Evolutionary conservation across 2,113 vertebrate species (phyloP).

Genomic region (Leptodactylus fuscus): DNA sequence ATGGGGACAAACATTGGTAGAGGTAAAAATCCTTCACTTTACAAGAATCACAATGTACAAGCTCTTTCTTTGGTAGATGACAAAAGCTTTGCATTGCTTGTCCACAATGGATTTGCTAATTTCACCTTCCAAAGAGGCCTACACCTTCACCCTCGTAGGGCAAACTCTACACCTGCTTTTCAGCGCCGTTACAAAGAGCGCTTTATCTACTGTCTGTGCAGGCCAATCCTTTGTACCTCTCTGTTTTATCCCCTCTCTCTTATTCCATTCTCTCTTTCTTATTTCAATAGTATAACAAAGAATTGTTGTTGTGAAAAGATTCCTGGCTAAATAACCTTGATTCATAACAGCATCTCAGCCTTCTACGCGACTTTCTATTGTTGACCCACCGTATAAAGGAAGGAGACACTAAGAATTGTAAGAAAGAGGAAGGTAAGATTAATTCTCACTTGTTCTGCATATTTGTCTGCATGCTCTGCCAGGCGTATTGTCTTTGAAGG

Average conservation of each 20-base stretch:
- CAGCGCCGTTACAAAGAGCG: slow-evolving; percentile 70
- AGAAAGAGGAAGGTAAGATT: slow-evolving; percentile 30
- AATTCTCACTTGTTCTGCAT: slow-evolving; percentile 45
- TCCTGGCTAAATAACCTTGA: slow-evolving; percentile 66
- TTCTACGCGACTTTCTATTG: slow-evolving; percentile 62
- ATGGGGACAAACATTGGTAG: slow-evolving; percentile 11
- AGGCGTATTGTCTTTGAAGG: slow-evolving; percentile 43
- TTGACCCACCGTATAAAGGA: slow-evolving; percentile 56
- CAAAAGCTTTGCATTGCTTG: slow-evolving; percentile 66
- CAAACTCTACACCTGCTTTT: slow-evolving; percentile 73
- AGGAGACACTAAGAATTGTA: slow-evolving; percentile 40
- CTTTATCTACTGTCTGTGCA: slow-evolving; percentile 70
- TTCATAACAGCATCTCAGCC: slow-evolving; percentile 61
- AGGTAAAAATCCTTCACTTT: slow-evolving; percentile 71
- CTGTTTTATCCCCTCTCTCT: slow-evolving; percentile 70
- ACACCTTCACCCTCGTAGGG: slow-evolving; percentile 72
- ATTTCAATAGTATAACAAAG: slow-evolving; percentile 70
- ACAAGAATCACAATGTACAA: slow-evolving; percentile 70
- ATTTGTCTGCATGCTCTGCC: slow-evolving; percentile 8
- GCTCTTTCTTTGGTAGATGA: slow-evolving; percentile 72
- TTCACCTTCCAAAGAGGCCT: slow-evolving; percentile 72
- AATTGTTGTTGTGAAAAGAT: slow-evolving; percentile 62
- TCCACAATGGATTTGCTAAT: slow-evolving; percentile 67
- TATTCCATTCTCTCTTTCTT: slow-evolving; percentile 63
- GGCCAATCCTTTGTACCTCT: slow-evolving; percentile 70